A percentile compares a stretch with the other conserved stretches of the same genome.
These are phyloP conservation scores for Babyrousa celebensis DNA, from an alignment of 2,797 vertebrate species.

Conservation along the genomic window DNA sequence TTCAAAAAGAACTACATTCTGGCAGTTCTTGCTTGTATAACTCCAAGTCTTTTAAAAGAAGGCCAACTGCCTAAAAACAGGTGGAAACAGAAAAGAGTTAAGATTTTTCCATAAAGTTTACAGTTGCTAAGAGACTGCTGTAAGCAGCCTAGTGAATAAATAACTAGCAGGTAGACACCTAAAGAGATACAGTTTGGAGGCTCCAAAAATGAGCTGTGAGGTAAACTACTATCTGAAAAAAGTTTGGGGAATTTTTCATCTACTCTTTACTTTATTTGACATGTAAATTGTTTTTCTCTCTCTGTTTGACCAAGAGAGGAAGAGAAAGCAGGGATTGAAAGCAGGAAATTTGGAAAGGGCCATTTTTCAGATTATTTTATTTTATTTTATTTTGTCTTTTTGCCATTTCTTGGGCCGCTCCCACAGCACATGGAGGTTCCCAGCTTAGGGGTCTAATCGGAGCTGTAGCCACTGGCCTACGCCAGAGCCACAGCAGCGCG, in stretches of 20 bases:
- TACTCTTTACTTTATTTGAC: constrained; percentile 33
- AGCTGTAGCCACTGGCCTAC: too few relatives aligned
- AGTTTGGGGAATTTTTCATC: not conserved
- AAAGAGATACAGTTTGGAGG: not conserved
- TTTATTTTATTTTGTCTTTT: not conserved
- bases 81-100: constrained; percentile 30
- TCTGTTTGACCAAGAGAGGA: constrained; percentile 30
- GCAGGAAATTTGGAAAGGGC: not conserved
- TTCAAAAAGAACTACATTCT: constrained; percentile 64
- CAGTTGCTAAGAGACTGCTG: constrained; percentile 19
- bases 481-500: too few relatives aligned
- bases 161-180: not conserved
- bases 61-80: constrained; percentile 14
- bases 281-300: constrained; percentile 35
- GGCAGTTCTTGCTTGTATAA: constrained; percentile 9
- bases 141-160: constrained; percentile 9
- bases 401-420: too few relatives aligned
- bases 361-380: not conserved
- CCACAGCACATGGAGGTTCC: too few relatives aligned
- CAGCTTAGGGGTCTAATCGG: too few relatives aligned
- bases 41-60: constrained; percentile 65
- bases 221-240: constrained; percentile 4
- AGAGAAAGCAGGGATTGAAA: not conserved
- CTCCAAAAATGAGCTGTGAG: constrained; percentile 29
- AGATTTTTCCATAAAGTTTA: not conserved